These are phyloP conservation scores for Girardinus metallicus DNA, from an alignment of 2,797 vertebrate genomes.

Conservation along the genomic window DNA sequence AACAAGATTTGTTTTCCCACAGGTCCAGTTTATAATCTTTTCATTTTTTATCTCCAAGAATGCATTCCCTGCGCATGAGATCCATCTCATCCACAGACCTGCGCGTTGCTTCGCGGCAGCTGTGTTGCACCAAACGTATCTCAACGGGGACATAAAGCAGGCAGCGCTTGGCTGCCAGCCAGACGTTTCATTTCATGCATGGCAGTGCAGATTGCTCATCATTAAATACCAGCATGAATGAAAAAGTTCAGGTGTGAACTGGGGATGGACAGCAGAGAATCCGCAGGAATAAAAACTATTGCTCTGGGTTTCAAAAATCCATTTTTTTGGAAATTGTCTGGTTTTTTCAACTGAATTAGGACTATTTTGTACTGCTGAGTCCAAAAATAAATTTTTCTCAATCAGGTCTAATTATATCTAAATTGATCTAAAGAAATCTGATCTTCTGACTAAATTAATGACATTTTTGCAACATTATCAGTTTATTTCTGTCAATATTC, in stretches of 20 bases:
- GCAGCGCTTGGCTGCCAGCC: constrained; percentile 2
- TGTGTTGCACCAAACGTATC: constrained; percentile 11
- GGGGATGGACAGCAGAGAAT: neutral
- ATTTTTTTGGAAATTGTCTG: no score
- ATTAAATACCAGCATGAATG: constrained; percentile 6
- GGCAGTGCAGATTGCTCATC: neutral
- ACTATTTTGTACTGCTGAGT: no score
- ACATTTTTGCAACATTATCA: no score
- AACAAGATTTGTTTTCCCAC: constrained; percentile 48
- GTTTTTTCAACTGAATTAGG: no score
- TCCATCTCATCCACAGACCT: constrained; percentile 13
- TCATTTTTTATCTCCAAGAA: constrained; percentile 31
- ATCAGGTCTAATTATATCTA: no score
- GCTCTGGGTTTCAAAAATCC: no score
- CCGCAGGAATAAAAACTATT: neutral
- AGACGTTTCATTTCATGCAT: neutral
- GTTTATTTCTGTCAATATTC: no score
- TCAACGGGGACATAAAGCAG: neutral
- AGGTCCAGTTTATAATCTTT: constrained; percentile 33
- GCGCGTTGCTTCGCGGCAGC: constrained; percentile 18
- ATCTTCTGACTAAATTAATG: no score
- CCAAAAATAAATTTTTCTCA: no score
- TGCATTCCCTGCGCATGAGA: constrained; percentile 37
- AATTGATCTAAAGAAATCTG: no score
- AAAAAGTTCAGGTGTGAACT: neutral